Percentiles rank a stretch among this genome's conserved stretches.
These are phyloP conservation scores for Rhinopithecus roxellana DNA, from an alignment of 2,113 vertebrate genomes.

Conservation along the genomic window DNA sequence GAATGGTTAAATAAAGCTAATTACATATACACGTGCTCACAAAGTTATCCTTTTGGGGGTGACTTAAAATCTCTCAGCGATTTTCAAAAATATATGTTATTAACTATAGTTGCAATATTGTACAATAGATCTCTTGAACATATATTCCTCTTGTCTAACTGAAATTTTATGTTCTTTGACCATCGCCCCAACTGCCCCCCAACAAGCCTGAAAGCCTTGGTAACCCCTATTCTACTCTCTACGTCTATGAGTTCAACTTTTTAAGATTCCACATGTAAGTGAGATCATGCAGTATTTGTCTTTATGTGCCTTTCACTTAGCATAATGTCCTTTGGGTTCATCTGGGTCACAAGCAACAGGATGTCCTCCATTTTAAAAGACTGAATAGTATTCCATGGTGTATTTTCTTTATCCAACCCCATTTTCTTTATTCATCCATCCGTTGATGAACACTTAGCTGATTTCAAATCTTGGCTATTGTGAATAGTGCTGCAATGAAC, in stretches of 20 bases:
- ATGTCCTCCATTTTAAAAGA: background rate
- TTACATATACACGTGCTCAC: background rate
- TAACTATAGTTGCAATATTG: background rate
- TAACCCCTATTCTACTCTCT: background rate
- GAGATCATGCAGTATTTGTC: background rate
- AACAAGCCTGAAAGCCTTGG: background rate
- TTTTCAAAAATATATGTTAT: background rate
- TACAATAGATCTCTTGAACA: background rate
- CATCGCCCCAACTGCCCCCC: background rate
- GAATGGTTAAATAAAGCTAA: background rate
- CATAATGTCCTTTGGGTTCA: background rate
- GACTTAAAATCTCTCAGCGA: background rate
- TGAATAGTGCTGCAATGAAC: background rate
- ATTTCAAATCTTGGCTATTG: background rate
- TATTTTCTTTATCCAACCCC: background rate
- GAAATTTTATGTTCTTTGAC: background rate
- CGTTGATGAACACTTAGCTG: background rate
- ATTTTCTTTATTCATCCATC: background rate
- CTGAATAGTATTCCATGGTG: background rate
- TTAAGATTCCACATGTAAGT: background rate
- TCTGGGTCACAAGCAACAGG: background rate
- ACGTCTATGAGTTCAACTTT: background rate
- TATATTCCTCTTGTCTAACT: background rate
- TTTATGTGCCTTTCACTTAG: background rate
- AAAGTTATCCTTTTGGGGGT: background rate